Base-by-base conservation (phyloP, 2,797 vertebrate species). In the Oreonectes daqikongensis region DNA sequence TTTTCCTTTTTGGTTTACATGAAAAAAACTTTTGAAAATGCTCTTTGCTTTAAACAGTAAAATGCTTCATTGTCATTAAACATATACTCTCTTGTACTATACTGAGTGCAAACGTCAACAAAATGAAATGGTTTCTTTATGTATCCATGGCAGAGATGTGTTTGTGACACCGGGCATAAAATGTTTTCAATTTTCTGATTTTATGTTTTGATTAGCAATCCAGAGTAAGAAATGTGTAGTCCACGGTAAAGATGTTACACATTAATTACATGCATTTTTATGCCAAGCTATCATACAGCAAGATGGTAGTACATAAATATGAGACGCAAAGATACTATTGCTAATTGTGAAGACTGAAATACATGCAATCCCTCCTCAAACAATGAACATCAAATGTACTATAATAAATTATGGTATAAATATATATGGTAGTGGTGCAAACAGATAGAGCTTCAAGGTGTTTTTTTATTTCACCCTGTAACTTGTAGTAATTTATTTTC, bases 401-500 rank as follows among this genome's bases (percentile, higher is more conserved):
- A 32, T 32, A 60, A 60, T 74, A 74, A 74, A 74, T 74, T 53
- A 55, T 20, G 18, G 12, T 15, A 64, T 74, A 74, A 74, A 74
- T 74, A 74, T 63, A n/a, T 26, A 12, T 53, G 30, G 46, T 1
- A 3, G 28, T 18, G 11, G 28, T 24, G 30, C 30, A 17, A 32
- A 3, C 38, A 35, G 20, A 24, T 50, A 24, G 5, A n/a, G n/a
- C n/a, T n/a, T n/a, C n/a, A n/a, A n/a, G n/a, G n/a, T n/a, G n/a
- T n/a, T n/a, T n/a, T n/a, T n/a, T n/a, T n/a, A n/a, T n/a, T n/a
- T n/a, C n/a, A n/a, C n/a, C 35, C 35, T 35, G 35, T 9, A 10
- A 35, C 32, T 35, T 1, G 8, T 8, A 35, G 35, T 35, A 2
- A 35, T 10, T 35, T 35, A 35, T 35, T 35, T 10, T 35, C 10